Base-by-base conservation (phyloP, 2,888 invertebrate species). In the Mimachlamys varia region DNA sequence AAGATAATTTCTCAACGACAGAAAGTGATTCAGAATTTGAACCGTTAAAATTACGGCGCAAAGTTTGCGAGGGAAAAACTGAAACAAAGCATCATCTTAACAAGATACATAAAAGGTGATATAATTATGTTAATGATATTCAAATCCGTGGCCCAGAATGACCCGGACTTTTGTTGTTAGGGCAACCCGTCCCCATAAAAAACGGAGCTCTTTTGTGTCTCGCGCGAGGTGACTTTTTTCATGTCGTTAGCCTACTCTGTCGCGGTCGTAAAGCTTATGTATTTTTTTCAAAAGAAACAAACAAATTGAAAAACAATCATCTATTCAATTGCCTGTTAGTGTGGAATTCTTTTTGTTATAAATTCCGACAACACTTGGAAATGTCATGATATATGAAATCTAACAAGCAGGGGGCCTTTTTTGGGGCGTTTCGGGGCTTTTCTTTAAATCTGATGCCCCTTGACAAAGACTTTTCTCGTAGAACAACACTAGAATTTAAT, bases 171-270 rank as follows among this genome's bases (percentile, higher is more conserved):
- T 76, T 76, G 76, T 76, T 33, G 33, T 33, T 15, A 76, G 76
- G 76, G 76, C 76, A 76, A 76, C 27, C 27, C 76, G 76, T 27
- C 76, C 76, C 17, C 27, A 33, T 76, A 76, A 76, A 76, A 76
- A 76, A 76, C 33, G 76, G 33, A 33, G 76, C 76, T 76, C 76
- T 76, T 76, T 76, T 76, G 76, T 76, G 76, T 33, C 76, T 76
- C 10, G 76, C 76, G 76, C 27, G 76, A 76, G 17, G 76, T 76
- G 76, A 76, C 76, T 76, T 22, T 27, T 33, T 22, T 15, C 10
- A 15, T 33, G 27, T 76, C 19, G 33, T 76, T 76, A 76, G 27
- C 76, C 27, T 76, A 76, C 27, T 27, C 27, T 2, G 7, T 15
- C 33, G 13, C 22, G 22, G 27, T 22, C 76, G 27, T 76, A 12